Percentiles rank a stretch among this genome's conserved stretches.
Evolutionary conservation across 2,113 vertebrate species (phyloP).

Genomic region (Pollachius pollachius): DNA sequence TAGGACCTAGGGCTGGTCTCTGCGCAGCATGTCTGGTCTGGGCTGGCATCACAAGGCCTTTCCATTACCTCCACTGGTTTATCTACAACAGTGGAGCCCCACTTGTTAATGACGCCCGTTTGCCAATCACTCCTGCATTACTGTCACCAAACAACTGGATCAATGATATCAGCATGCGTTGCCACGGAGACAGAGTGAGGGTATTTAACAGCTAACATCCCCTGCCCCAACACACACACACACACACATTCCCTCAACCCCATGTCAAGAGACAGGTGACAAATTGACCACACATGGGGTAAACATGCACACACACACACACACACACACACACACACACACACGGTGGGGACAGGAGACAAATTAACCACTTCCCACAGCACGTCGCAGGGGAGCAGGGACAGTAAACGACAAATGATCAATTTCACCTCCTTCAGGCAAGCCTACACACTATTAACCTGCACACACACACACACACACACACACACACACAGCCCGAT

Average conservation of each 20-base stretch:
- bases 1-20: no score
- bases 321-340: conserved; percentile 21
- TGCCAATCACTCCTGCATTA: conserved; percentile 43
- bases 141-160: conserved; percentile 45
- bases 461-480: conserved; percentile 21
- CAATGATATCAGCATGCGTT: conserved; percentile 54
- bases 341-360: conserved; percentile 47
- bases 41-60: not conserved
- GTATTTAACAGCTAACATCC: conserved; percentile 55
- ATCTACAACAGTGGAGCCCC: conserved; percentile 7
- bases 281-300: conserved; percentile 37
- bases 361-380: conserved; percentile 69
- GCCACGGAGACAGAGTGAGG: conserved; percentile 50
- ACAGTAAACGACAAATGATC: conserved; percentile 59
- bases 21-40: no score
- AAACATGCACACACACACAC: conserved; percentile 1
- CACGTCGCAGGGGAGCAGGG: conserved; percentile 50
- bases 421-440: conserved; percentile 44
- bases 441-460: conserved; percentile 37
- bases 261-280: conserved; percentile 37
- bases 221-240: not conserved
- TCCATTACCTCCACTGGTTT: not conserved
- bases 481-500: not conserved
- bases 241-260: not conserved
- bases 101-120: conserved; percentile 35